Evolutionary conservation across 64 coral and sea anemone species (phyloP).

Genomic region (Platygyra sinensis): DNA sequence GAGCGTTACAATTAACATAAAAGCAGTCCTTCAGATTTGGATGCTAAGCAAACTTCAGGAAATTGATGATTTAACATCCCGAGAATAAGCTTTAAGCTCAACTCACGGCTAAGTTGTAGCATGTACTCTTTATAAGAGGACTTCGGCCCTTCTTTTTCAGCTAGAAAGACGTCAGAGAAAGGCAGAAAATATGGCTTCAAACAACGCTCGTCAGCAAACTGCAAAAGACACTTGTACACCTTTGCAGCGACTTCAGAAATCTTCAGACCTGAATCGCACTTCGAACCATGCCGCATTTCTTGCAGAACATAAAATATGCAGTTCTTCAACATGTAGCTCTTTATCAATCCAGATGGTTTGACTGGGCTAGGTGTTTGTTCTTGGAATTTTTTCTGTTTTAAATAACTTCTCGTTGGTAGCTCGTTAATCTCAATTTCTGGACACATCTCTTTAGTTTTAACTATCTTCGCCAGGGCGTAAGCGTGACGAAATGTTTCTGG

Average conservation of each 20-base stretch:
- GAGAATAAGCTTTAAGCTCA: background rate
- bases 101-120: constrained; percentile 12
- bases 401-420: too few species aligned
- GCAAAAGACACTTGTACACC: constrained; percentile 7
- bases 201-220: background rate
- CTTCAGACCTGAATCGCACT: constrained; percentile 4
- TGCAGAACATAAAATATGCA: constrained; percentile 43
- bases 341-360: constrained; percentile 36
- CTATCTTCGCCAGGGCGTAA: constrained; percentile 46
- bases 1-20: too few species aligned
- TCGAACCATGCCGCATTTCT: constrained; percentile 34
- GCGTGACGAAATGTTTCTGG: constrained; percentile 42
- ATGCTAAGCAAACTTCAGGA: too few species aligned
- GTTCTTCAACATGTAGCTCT: constrained; percentile 59
- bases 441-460: constrained; percentile 36
- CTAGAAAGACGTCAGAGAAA: constrained; percentile 24
- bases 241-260: constrained; percentile 21
- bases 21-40: too few species aligned
- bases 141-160: constrained; percentile 21
- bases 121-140: background rate
- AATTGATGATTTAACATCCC: too few species aligned
- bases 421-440: constrained; percentile 3
- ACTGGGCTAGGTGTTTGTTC: constrained; percentile 6
- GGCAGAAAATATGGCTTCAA: constrained; percentile 37
- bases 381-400: background rate